A percentile compares a stretch with the other conserved stretches of the same genome.
Conservation (phyloP, 2,797 vertebrate genomes). For the Phalloptychus januarius region DNA sequence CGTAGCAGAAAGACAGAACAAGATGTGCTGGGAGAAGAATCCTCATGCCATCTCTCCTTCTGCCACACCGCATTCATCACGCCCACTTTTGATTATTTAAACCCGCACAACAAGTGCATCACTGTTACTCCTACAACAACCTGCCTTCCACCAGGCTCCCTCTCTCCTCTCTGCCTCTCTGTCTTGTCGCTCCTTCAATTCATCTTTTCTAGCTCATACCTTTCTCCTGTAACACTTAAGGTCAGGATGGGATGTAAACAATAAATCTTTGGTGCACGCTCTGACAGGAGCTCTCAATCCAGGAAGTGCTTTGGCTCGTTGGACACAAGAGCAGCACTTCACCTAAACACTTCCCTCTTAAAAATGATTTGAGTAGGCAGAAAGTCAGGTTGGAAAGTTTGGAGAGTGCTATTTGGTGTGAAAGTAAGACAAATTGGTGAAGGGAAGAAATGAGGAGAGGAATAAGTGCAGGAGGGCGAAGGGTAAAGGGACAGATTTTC, state of each 20-base stretch:
- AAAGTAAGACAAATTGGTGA: slow-evolving; percentile 63
- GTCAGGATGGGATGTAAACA: slow-evolving; percentile 60
- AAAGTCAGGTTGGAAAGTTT: slow-evolving; percentile 43
- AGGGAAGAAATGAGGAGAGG: slow-evolving; percentile 20
- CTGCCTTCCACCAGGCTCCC: slow-evolving; percentile 38
- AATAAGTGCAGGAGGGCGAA: slow-evolving; percentile 31
- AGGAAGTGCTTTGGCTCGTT: slow-evolving; percentile 55
- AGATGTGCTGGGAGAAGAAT: slow-evolving; percentile 21
- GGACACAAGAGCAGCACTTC: slow-evolving; percentile 25
- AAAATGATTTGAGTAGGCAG: slow-evolving; percentile 63
- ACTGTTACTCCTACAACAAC: slow-evolving; percentile 53
- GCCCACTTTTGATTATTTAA: slow-evolving; percentile 58
- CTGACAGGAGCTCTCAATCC: slow-evolving; percentile 68
- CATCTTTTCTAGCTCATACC: slow-evolving; percentile 48
- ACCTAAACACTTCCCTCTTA: slow-evolving; percentile 46
- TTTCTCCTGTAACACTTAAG: slow-evolving; percentile 57
- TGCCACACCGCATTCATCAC: slow-evolving; percentile 64
- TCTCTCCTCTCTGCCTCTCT: slow-evolving; percentile 35
- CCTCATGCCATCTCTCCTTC: slow-evolving; percentile 28
- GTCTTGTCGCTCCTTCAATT: slow-evolving; percentile 45
- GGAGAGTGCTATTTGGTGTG: slow-evolving; percentile 35
- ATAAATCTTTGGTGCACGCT: slow-evolving; percentile 70
- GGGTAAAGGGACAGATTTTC: slow-evolving; percentile 33
- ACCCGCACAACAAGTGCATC: slow-evolving; percentile 43
- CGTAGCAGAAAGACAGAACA: slow-evolving; percentile 26